Evolutionary conservation across 2,113 vertebrate species (phyloP), one percentile per base, ranked within the genome.

Genomic region (Hypomesus transpacificus): DNA sequence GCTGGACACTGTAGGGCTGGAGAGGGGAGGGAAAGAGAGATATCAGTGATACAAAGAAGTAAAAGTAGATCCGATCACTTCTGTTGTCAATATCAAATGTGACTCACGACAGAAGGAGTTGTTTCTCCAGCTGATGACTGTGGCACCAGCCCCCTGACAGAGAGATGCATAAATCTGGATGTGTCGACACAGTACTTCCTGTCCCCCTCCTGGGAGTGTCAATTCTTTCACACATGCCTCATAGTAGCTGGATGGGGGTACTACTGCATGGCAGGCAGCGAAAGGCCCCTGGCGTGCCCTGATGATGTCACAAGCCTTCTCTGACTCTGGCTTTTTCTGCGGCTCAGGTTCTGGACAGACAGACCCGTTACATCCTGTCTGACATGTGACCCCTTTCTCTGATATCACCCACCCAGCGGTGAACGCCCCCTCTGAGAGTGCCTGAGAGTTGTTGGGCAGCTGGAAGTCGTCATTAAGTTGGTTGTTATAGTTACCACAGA

Each of bases 61-160:
- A 2, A 26, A 57, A 54, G n/a, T 6, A 31, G 24, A 56, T 46
- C 39, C 9, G 39, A 46, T 2, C 7, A 11, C 6, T 46, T 46
- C 39, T 46, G 7, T 56, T 56, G 53, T 17, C 31, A 18, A 39
- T 18, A 34, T 64, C 16, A 34, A 21, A 21, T 14, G n/a, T 14
- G 2, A 78, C 92, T 93, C 74, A 92, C 88, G 50, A 28, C 91
- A 93, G 79, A 93, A 89, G 3, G 79, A 67, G 0, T 80, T 71
- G 0, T 2, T 87, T 64, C 91, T 91, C 91, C 92, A 93, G 20
- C 57, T 3, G 2, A 54, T 20, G 0, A 90, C n/a, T 0, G 24
- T 0, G 9, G 73, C 82, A 0, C 87, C 82, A 0, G 83, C 80
- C 0, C 70, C 78, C 64, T 93, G 92, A 66, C 92, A 93, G 0